Conservation (phyloP, 2,113 vertebrate species). For the Hymenochirus boettgeri region DNA sequence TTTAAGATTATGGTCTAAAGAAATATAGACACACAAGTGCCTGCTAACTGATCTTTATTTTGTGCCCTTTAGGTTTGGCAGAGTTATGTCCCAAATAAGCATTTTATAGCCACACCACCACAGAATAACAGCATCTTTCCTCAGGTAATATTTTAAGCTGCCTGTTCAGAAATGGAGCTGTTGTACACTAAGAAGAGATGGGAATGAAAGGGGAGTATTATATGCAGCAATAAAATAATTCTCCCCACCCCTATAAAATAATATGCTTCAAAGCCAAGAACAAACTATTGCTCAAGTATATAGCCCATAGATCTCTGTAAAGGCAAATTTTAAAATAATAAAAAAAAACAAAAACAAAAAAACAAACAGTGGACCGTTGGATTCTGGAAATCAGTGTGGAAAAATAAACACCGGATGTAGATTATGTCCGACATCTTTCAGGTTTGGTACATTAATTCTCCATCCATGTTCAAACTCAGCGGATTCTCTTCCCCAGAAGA, state of each 20-base stretch:
- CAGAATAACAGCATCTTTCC: conserved; percentile 66
- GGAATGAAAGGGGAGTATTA: conserved; percentile 2
- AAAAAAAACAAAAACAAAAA: conserved; percentile 65
- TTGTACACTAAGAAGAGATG: conserved; percentile 8
- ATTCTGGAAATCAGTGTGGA: conserved; percentile 20
- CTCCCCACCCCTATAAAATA: conserved; percentile 54
- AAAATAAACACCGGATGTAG: conserved; percentile 62
- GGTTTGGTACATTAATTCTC: conserved; percentile 85
- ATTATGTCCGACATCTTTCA: conserved; percentile 66
- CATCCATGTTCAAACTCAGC: conserved; percentile 65
- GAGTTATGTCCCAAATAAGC: conserved; percentile 65
- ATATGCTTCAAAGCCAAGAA: conserved; percentile 70
- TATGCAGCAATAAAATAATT: conserved; percentile 42
- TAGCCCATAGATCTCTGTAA: conserved; percentile 80
- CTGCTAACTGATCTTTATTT: conserved; percentile 55
- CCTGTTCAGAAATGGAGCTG: conserved; percentile 7
- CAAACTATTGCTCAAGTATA: conserved; percentile 69
- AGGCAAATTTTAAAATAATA: conserved; percentile 75
- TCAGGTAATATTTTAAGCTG: conserved; percentile 47
- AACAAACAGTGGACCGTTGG: conserved; percentile 39
- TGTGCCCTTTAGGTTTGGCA: conserved; percentile 68
- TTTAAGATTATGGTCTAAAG: conserved; percentile 68
- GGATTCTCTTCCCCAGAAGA: conserved; percentile 62
- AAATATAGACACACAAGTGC: conserved; percentile 57
- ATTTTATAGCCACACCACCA: conserved; percentile 65